Percentiles rank a stretch among this genome's conserved stretches.
phyloP scores from a whole-genome alignment of 2,113 vertebrate genomes.

The Leiothrix lutea region DNA sequence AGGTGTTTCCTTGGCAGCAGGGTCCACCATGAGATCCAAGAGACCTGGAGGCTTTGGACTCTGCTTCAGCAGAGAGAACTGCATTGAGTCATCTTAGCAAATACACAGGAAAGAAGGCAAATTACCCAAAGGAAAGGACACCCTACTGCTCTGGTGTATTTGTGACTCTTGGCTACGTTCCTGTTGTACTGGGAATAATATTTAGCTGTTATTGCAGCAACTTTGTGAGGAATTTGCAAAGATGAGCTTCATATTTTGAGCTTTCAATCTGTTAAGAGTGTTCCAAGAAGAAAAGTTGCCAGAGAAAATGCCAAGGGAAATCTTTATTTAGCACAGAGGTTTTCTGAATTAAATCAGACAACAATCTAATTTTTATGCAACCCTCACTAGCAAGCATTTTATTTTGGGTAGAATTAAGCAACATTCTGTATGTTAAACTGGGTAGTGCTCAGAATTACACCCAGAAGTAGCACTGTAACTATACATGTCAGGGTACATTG shows the following conservation, averaged over 20 bases:
- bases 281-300: conserved; percentile 11
- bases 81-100: background rate
- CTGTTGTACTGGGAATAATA: background rate
- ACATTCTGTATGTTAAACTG: background rate
- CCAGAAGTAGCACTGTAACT: background rate
- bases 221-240: background rate
- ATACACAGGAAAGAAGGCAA: background rate
- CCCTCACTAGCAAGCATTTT: background rate
- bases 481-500: background rate
- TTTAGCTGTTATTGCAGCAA: background rate
- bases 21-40: background rate
- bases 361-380: background rate
- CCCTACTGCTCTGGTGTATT: background rate
- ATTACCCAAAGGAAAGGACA: background rate
- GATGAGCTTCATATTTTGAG: background rate
- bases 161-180: background rate
- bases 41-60: background rate
- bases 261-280: background rate
- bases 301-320: background rate
- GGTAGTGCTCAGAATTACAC: too few relatives aligned
- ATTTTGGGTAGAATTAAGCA: background rate
- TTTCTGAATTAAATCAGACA: conserved; percentile 10
- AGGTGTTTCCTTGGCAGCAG: background rate
- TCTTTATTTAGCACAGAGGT: background rate
- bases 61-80: background rate